Conservation (phyloP, 2,797 vertebrate genomes). For the Sebastolobus altivelis region DNA sequence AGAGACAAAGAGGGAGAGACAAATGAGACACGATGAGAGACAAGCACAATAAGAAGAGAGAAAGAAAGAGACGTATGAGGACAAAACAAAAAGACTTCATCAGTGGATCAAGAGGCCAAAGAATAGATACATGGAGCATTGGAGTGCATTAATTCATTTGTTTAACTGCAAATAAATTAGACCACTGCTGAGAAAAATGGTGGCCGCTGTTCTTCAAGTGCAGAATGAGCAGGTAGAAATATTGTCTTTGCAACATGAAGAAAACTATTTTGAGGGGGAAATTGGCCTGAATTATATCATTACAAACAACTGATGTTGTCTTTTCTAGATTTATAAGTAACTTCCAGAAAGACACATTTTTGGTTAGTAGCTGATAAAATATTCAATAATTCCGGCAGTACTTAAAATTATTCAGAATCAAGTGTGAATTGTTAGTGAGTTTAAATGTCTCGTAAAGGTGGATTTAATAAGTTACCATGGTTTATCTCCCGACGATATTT, state of each 20-base stretch:
- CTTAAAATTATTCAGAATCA: neutral
- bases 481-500: neutral
- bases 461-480: neutral
- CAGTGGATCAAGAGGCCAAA: neutral
- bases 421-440: neutral
- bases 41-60: neutral
- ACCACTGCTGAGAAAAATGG: neutral
- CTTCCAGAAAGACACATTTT: neutral
- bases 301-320: neutral
- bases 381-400: neutral
- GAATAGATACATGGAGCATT: neutral
- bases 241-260: neutral
- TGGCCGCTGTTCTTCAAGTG: neutral
- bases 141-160: neutral
- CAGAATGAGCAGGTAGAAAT: neutral
- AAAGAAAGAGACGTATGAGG: neutral
- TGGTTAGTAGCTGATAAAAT: neutral
- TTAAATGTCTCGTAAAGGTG: neutral
- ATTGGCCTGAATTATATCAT: neutral
- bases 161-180: neutral
- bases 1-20: slow-evolving; percentile 9
- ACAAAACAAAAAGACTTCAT: neutral
- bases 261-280: neutral
- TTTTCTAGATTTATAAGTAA: neutral
- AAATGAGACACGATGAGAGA: slow-evolving; percentile 6